Conservation (phyloP, 2,888 invertebrate species). For the Diloba caeruleocephala region DNA sequence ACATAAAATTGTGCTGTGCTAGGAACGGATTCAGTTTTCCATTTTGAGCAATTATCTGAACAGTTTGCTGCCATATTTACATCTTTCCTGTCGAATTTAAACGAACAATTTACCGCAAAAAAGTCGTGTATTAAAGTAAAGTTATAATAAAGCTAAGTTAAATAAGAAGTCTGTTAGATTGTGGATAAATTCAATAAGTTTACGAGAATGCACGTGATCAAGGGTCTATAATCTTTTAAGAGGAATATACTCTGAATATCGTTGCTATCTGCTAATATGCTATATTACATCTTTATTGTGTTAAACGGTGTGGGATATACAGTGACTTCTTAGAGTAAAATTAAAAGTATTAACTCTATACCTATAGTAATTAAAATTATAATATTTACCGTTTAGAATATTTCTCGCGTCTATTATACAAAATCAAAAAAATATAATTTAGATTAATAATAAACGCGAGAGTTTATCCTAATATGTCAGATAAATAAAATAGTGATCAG, state of each 20-base stretch:
- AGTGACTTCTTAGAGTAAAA: slow-evolving; percentile 38
- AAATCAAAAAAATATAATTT: slow-evolving; percentile 22
- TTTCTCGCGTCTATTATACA: slow-evolving; percentile 19
- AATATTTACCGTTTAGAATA: slow-evolving; percentile 4
- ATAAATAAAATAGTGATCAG: slow-evolving; percentile 3
- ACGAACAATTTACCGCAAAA: slow-evolving; percentile 14
- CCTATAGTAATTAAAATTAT: slow-evolving; percentile 10
- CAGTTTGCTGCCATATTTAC: slow-evolving; percentile 14
- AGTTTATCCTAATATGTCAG: not conserved
- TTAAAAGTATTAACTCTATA: slow-evolving; percentile 21
- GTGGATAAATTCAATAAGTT: not conserved
- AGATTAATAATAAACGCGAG: slow-evolving; percentile 12
- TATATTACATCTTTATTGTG: slow-evolving; percentile 17
- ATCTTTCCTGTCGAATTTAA: slow-evolving; percentile 13
- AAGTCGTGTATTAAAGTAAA: slow-evolving; percentile 1
- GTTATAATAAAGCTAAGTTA: not conserved
- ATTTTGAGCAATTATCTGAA: slow-evolving; percentile 73
- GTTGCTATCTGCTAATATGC: slow-evolving; percentile 17
- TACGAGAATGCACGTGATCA: slow-evolving; percentile 13
- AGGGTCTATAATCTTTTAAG: slow-evolving; percentile 16
- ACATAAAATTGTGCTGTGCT: slow-evolving; percentile 67
- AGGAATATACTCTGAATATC: slow-evolving; percentile 22
- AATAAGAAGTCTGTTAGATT: not conserved
- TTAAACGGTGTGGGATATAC: slow-evolving; percentile 39
- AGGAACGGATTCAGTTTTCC: slow-evolving; percentile 74